Evolutionary conservation across 2,113 vertebrate species (phyloP), one percentile per base, ranked within the genome.

Genomic region (Pan paniscus): DNA sequence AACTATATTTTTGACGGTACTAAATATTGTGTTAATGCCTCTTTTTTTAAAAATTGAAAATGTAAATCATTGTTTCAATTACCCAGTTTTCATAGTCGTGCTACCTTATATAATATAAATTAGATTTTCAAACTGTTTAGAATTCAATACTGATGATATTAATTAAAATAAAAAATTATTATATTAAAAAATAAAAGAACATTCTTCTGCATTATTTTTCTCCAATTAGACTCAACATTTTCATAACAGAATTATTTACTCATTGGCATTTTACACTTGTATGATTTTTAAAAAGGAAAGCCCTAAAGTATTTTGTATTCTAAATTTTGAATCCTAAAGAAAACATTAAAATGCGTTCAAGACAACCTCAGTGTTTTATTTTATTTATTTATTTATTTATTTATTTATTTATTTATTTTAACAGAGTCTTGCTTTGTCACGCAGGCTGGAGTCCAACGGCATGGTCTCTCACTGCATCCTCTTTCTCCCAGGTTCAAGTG

Each of bases 11-110:
- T 25, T 59, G 70, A 78, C 59, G 3, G 0, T 73, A 57, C 16
- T 4, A 27, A 95, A 82, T 96, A 92, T 8, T 43, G 72, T 68
- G 30, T 86, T 70, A 89, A 79, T 84, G 79, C 46, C 3, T 55
- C 11, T 61, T 93, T 76, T 52, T 13, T 0, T 43, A 78, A 85
- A 67, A 14, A 68, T 48, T 48, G 18, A 70, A 38, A 23, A 6
- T 97, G 46, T 35, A 93, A 96, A 67, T 50, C 6, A 68, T 27
- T 79, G n/a, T 81, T 86, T 75, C 16, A 72, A 84, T 82, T 72
- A 83, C 38, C 32, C 23, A 7, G 40, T 75, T 78, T 78, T 89
- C 40, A 52, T 23, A 46, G 8, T 22, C 82, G 13, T 55, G 81
- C 57, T 94, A 81, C 5, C 27, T 25, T 50, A 4, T 52, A 8